Evolutionary conservation across 2,113 vertebrate genomes (phyloP).

Genomic region (human (Homo sapiens)): DNA sequence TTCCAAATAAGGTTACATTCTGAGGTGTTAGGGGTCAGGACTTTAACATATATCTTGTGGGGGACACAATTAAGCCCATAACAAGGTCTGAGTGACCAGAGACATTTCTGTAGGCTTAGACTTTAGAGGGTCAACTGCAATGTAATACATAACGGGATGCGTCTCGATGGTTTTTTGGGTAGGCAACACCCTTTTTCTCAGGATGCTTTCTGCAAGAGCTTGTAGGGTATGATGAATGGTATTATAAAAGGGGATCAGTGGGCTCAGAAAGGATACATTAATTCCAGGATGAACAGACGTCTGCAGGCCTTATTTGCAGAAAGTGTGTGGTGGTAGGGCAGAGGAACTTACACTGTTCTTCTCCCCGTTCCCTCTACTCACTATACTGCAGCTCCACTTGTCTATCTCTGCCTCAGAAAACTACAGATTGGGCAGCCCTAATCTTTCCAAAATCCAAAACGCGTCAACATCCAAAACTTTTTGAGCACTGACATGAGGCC

Average conservation of each 20-base stretch:
- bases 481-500: neutral
- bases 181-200: neutral
- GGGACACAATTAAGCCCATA: neutral
- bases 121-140: neutral
- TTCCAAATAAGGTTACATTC: neutral
- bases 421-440: neutral
- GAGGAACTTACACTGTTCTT: neutral
- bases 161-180: neutral
- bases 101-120: neutral
- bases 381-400: no score
- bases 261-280: neutral
- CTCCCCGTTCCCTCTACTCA: neutral
- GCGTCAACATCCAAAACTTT: neutral
- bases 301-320: neutral
- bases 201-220: neutral
- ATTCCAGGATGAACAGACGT: fast-evolving
- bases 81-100: neutral
- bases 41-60: neutral
- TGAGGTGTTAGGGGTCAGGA: neutral
- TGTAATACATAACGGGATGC: fast-evolving
- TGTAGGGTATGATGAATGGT: neutral
- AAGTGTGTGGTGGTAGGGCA: no score
- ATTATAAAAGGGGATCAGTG: neutral
- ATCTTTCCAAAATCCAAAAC: neutral
- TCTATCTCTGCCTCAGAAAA: neutral